Percentiles rank a stretch among this genome's conserved stretches.
Evolutionary conservation across 92 coral and sea anemone genomes (phyloP).

Genomic region (Desmophyllum pertusum): DNA sequence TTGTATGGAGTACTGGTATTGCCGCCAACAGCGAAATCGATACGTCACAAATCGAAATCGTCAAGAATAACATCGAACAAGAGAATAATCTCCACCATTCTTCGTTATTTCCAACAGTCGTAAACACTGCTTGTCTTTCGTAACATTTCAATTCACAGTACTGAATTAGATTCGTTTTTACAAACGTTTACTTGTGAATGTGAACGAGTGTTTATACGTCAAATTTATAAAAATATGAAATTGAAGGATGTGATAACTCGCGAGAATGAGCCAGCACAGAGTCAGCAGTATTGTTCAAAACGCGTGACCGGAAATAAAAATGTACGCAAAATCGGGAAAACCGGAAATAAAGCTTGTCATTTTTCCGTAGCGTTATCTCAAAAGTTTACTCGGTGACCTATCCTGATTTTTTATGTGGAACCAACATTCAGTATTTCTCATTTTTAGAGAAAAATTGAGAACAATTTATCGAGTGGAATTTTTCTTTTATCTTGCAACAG

Average conservation of each 20-base stretch:
- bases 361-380: not conserved
- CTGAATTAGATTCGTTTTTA: not conserved
- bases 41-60: not conserved
- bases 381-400: constrained; percentile 4
- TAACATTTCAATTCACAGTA: not conserved
- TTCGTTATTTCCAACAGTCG: no score
- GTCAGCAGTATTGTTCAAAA: constrained; percentile 18
- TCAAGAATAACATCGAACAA: constrained; percentile 29
- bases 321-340: not conserved
- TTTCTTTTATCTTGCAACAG: not conserved
- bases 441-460: not conserved
- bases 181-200: not conserved
- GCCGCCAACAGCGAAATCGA: constrained; percentile 10
- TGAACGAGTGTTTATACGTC: no score
- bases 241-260: not conserved
- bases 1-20: constrained; percentile 14
- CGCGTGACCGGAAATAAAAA: constrained; percentile 26
- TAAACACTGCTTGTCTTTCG: not conserved
- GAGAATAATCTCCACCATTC: constrained; percentile 16
- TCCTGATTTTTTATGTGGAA: constrained; percentile 1
- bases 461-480: not conserved
- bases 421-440: not conserved
- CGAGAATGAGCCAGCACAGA: constrained; percentile 19
- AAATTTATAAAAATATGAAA: no score
- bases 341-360: constrained; percentile 11